phyloP scores from a whole-genome alignment of 2,797 vertebrate species.

The Acrocephalus scirpaceus region DNA sequence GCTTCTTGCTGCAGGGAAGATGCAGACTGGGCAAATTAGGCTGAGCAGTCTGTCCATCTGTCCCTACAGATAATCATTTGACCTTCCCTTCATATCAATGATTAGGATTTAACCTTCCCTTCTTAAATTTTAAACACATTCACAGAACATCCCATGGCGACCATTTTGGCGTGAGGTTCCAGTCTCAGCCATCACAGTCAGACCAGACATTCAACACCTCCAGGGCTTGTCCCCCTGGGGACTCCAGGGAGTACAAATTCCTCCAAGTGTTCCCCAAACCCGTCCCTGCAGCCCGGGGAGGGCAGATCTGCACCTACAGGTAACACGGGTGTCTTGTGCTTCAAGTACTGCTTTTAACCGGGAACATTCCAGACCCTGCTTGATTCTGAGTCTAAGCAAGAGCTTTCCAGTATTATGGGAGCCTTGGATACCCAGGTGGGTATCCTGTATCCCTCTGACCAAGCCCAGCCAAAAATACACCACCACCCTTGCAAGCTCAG shows the following conservation, averaged over 20 bases:
- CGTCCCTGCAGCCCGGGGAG: neutral
- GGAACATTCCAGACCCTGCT: neutral
- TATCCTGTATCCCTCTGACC: neutral
- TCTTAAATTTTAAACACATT: conserved; percentile 34
- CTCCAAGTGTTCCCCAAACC: neutral
- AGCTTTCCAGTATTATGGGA: accelerated
- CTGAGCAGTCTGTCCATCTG: neutral
- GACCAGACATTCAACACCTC: neutral
- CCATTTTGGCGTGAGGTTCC: neutral
- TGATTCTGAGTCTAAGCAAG: neutral
- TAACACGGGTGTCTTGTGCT: accelerated
- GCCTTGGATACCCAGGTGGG: neutral
- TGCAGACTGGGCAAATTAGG: neutral
- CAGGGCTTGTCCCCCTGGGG: neutral
- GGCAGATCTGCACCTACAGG: neutral
- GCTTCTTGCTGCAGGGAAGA: neutral
- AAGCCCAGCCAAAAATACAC: neutral
- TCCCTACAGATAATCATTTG: neutral
- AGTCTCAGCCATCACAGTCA: neutral
- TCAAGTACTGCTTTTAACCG: neutral
- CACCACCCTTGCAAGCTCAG: neutral
- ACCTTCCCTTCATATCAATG: conserved; percentile 37
- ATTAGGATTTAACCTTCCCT: conserved; percentile 21
- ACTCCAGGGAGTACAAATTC: neutral
- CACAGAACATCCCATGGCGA: neutral